Percentiles rank a stretch among this genome's conserved stretches.
Conservation (phyloP, 2,113 vertebrate species). For the Ploceus nigricollis region DNA sequence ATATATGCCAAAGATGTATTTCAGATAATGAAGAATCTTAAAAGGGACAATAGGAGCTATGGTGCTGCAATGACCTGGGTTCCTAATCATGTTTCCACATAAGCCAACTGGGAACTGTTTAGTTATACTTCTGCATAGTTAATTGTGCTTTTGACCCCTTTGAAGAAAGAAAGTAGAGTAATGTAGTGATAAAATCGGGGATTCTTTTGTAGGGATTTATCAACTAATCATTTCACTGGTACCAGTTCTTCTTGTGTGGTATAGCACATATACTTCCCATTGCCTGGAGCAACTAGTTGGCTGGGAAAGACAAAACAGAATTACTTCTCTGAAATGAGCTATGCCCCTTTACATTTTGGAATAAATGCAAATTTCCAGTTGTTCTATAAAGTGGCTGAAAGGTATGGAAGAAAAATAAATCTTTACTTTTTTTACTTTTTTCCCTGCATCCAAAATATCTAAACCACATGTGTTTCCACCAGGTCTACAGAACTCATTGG, state of each 20-base stretch:
- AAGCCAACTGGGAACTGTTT: background rate
- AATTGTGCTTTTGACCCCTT: background rate
- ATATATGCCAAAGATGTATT: background rate
- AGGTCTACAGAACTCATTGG: background rate
- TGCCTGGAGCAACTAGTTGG: background rate
- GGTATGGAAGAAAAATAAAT: background rate
- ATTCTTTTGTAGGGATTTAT: background rate
- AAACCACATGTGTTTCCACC: background rate
- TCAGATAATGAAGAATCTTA: background rate
- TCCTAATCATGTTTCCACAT: background rate
- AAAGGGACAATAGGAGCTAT: background rate
- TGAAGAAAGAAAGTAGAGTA: background rate
- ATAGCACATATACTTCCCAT: background rate
- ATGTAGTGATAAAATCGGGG: background rate
- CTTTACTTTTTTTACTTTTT: background rate
- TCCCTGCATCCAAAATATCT: background rate
- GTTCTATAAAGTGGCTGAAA: background rate
- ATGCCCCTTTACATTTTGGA: background rate
- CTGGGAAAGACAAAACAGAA: background rate
- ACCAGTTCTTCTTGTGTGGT: background rate
- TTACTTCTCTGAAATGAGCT: background rate
- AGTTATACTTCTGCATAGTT: background rate
- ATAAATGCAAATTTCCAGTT: background rate
- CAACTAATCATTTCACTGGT: background rate
- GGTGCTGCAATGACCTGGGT: background rate